phyloP scores from a whole-genome alignment of 2,888 invertebrate genomes.

The Drosophila kokeensis region DNA sequence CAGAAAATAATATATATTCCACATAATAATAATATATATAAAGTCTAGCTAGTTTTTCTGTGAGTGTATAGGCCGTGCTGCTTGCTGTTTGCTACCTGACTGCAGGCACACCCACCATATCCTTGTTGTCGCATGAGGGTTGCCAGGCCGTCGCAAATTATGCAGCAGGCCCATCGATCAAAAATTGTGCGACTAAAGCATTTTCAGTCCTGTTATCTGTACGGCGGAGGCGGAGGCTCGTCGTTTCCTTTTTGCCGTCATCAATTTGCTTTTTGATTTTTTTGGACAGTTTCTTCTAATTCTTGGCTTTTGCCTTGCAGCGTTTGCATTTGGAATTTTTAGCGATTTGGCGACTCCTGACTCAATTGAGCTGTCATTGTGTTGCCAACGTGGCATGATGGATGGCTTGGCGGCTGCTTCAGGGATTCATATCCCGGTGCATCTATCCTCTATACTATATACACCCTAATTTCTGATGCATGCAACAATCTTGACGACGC shows the following conservation, averaged over 20 bases:
- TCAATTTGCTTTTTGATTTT: constrained; percentile 68
- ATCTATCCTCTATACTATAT: not conserved
- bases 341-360: constrained; percentile 42
- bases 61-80: not conserved
- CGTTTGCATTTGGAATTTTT: constrained; percentile 72
- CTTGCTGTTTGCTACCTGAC: constrained; percentile 11
- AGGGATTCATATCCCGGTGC: not conserved
- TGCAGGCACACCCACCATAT: constrained; percentile 14
- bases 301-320: constrained; percentile 58
- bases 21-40: no score
- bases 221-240: not conserved
- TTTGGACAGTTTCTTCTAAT: constrained; percentile 52
- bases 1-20: not conserved
- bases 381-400: constrained; percentile 25
- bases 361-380: constrained; percentile 69
- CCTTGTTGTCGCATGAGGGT: constrained; percentile 2
- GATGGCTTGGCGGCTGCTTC: constrained; percentile 12
- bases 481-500: constrained; percentile 15
- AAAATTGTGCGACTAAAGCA: constrained; percentile 35
- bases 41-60: not conserved
- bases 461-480: constrained; percentile 4
- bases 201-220: not conserved
- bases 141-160: constrained; percentile 35
- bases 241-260: constrained; percentile 47
- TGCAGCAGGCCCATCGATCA: constrained; percentile 62